These are phyloP conservation scores for Pammene aurita DNA, from an alignment of 2,888 invertebrate species.

Conservation along the genomic window DNA sequence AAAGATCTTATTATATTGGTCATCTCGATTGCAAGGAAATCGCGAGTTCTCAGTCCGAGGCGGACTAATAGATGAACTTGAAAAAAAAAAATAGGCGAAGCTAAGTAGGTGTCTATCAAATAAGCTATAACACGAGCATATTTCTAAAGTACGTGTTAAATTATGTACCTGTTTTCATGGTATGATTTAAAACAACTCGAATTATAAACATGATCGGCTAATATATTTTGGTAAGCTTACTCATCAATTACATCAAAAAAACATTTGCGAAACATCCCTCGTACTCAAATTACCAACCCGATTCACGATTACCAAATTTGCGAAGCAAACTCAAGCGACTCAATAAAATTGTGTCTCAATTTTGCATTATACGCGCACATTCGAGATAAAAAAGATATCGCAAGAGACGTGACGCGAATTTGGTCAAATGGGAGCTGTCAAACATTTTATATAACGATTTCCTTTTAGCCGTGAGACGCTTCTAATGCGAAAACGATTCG, in stretches of 20 bases:
- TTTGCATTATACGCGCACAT: slow-evolving; percentile 36
- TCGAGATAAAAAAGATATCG: slow-evolving; percentile 39
- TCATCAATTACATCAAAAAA: not conserved
- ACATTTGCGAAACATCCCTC: not conserved
- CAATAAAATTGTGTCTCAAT: slow-evolving; percentile 34
- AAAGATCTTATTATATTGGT: no score
- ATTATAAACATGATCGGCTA: no score
- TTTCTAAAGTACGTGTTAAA: no score
- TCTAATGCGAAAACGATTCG: slow-evolving; percentile 29
- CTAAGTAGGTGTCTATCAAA: no score
- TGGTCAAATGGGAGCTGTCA: slow-evolving; percentile 36
- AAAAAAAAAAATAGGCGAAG: no score
- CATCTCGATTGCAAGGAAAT: no score
- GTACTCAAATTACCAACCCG: slow-evolving; percentile 7
- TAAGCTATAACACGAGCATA: no score
- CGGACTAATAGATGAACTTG: no score
- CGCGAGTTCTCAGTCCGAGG: no score
- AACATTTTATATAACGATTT: slow-evolving; percentile 35
- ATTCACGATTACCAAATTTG: slow-evolving; percentile 22
- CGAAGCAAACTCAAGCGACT: slow-evolving; percentile 29
- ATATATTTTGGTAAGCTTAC: not conserved
- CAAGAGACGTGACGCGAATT: slow-evolving; percentile 32
- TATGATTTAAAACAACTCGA: no score
- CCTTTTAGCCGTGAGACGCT: slow-evolving; percentile 21
- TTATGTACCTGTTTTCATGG: no score